phyloP scores from a whole-genome alignment of 37 sponge, comb jelly and placozoan species.

The Beroe ovata region DNA sequence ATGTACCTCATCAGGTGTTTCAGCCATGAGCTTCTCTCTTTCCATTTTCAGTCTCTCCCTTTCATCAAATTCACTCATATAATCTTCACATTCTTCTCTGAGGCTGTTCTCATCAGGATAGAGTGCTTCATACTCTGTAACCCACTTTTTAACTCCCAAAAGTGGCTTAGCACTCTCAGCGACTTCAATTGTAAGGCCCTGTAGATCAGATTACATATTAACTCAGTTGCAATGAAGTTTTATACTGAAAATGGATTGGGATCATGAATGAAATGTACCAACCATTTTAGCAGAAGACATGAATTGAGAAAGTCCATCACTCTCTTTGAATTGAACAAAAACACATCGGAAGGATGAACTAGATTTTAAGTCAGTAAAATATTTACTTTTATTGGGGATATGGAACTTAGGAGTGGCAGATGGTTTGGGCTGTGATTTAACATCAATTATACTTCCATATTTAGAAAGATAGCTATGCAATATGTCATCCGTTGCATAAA shows the following conservation, averaged over 20 bases:
- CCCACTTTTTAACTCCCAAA: not conserved
- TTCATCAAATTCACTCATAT: conserved; percentile 39
- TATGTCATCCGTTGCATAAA: conserved; percentile 1
- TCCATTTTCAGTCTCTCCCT: conserved; percentile 27
- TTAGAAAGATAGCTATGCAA: not conserved
- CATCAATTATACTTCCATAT: not conserved
- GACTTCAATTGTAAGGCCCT: not conserved
- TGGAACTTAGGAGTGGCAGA: conserved; percentile 56
- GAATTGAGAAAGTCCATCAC: conserved; percentile 3
- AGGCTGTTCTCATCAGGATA: conserved; percentile 41
- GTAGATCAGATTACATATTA: too few species aligned
- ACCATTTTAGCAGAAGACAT: conserved; percentile 31
- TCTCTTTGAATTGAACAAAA: conserved; percentile 7
- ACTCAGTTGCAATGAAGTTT: too few species aligned
- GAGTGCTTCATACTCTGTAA: not conserved
- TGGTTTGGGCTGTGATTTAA: conserved; percentile 46
- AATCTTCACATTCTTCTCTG: conserved; percentile 46
- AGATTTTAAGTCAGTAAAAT: not conserved
- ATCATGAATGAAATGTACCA: too few species aligned
- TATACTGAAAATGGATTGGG: too few species aligned
- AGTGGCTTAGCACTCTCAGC: conserved; percentile 21
- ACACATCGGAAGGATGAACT: conserved; percentile 33
- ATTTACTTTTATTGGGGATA: conserved; percentile 3
- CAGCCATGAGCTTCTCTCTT: conserved; percentile 44
- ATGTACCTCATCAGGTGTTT: conserved; percentile 57